Evolutionary conservation across 2,113 vertebrate species (phyloP), one percentile per base, ranked within the genome.

Genomic region (Gymnogyps californianus): DNA sequence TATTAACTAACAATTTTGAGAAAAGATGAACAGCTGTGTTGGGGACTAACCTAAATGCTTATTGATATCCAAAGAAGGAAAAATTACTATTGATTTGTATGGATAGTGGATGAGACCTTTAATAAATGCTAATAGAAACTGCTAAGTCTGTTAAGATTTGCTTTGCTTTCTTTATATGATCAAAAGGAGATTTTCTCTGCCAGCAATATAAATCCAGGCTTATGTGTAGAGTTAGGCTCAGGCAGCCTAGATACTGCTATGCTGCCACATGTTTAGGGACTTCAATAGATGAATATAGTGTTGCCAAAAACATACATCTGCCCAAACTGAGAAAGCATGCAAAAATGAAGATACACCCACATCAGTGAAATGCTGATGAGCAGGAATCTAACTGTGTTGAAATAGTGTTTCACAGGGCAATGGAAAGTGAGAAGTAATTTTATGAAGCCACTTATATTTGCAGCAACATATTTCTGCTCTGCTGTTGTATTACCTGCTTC

Each of bases 401-500:
- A 95, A 65, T 51, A 93, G 54, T 65, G 57, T 72, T 95, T 97
- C 82, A n/a, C 26, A 93, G 55, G n/a, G 71, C 88, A 88, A 64
- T 80, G 17, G 16, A 84, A 91, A 95, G 52, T 44, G 67, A 85
- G 76, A 90, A 86, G 16, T 64, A 83, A 36, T 89, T 78, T 89
- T 80, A 89, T n/a, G 47, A 90, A 96, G 59, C 18, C 10, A 8
- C 29, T 93, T 93, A 17, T 87, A 66, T 92, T 90, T 89, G 36
- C 55, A 92, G 83, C 58, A 87, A 72, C 31, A 25, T 54, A 62
- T 79, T 54, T 95, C 54, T 89, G 46, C 28, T 95, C 40, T 16
- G 36, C 58, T 83, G 40, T 59, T 80, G n/a, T 88, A 79, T 95
- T 94, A 52, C 34, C 18, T 58, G 14, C n/a, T 81, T 83, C 29